A percentile compares a stretch with the other conserved stretches of the same genome.
Evolutionary conservation across 1,140 invertebrate species (phyloP).

Genomic region (Cepaea nemoralis): DNA sequence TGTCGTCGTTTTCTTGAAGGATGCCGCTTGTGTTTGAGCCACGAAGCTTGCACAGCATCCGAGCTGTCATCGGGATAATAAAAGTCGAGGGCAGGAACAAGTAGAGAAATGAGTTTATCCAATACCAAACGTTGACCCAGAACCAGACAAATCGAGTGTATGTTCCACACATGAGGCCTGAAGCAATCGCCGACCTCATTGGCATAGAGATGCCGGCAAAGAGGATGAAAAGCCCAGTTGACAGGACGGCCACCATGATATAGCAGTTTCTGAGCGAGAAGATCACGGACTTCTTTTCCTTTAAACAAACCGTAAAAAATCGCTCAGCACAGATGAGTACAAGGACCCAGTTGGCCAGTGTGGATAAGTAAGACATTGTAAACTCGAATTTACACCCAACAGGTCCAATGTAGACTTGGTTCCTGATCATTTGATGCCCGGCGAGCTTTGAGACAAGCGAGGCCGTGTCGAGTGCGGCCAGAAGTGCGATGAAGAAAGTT

Average conservation of each 20-base stretch:
- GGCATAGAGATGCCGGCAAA: constrained; percentile 41
- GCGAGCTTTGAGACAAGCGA: constrained; percentile 53
- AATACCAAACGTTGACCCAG: constrained; percentile 11
- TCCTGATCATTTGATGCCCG: constrained; percentile 47
- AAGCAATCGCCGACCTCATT: constrained; percentile 32
- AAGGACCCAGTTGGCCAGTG: constrained; percentile 57
- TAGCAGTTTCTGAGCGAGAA: constrained; percentile 46
- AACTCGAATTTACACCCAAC: constrained; percentile 43
- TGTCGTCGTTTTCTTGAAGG: background rate
- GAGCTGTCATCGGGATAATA: constrained; percentile 22
- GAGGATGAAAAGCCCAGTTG: constrained; percentile 37
- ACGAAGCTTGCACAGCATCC: constrained; percentile 19
- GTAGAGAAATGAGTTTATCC: constrained; percentile 36
- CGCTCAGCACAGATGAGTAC: constrained; percentile 58
- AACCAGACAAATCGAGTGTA: background rate
- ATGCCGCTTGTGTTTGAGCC: background rate
- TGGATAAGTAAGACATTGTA: background rate
- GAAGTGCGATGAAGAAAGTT: constrained; percentile 52
- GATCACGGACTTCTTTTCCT: constrained; percentile 45
- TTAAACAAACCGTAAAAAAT: constrained; percentile 53
- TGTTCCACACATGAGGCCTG: background rate
- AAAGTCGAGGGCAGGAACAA: constrained; percentile 30
- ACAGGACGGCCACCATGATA: constrained; percentile 32
- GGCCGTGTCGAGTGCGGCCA: constrained; percentile 51
- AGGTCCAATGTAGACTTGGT: constrained; percentile 44